Conservation (phyloP, 2,797 vertebrate species). For the Benthosema pterotum region DNA sequence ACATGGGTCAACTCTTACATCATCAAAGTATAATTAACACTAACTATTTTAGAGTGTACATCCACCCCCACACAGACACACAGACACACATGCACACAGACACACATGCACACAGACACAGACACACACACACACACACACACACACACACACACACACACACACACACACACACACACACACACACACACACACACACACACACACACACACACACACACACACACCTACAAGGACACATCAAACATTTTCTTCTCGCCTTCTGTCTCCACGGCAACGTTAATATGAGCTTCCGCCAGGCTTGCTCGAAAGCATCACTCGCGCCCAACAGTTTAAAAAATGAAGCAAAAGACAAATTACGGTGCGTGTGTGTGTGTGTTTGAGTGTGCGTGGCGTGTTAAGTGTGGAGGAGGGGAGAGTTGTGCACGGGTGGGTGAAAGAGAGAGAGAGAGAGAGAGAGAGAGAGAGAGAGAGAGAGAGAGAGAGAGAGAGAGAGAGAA, state of each 20-base stretch:
- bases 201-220: slow-evolving; percentile 1
- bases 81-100: too few species aligned
- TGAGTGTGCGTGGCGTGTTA: slow-evolving; percentile 13
- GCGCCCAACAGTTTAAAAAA: slow-evolving; percentile 62
- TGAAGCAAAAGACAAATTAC: slow-evolving; percentile 60
- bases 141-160: too few species aligned
- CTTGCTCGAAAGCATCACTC: slow-evolving; percentile 64
- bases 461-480: slow-evolving; percentile 16
- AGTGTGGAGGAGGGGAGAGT: neutral
- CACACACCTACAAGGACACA: slow-evolving; percentile 61
- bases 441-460: slow-evolving; percentile 9
- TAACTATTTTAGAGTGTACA: too few species aligned
- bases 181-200: neutral
- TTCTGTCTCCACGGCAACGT: slow-evolving; percentile 77
- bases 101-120: too few species aligned
- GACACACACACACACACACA: too few species aligned
- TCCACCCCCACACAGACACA: too few species aligned
- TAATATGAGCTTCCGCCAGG: slow-evolving; percentile 66
- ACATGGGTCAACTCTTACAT: too few species aligned
- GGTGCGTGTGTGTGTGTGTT: slow-evolving; percentile 22
- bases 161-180: too few species aligned
- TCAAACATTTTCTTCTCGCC: slow-evolving; percentile 62
- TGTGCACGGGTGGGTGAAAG: slow-evolving; percentile 1
- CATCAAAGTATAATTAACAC: too few species aligned
- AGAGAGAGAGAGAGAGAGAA: slow-evolving; percentile 16